Evolutionary conservation across 2,888 invertebrate species (phyloP).

Genomic region (Seira musarum): DNA sequence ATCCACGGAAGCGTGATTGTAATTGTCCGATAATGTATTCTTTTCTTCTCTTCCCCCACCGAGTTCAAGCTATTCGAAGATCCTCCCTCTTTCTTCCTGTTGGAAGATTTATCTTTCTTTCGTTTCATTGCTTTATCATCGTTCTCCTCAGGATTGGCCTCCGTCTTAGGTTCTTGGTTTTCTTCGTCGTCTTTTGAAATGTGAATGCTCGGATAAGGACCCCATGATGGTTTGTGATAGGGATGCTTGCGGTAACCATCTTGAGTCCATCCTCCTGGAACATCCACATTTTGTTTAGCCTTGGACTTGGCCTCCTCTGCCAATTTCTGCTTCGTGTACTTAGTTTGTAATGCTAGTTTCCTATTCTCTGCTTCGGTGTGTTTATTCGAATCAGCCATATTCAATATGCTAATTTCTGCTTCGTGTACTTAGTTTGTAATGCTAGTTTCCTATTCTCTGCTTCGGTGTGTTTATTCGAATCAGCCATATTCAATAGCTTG

Average conservation of each 20-base stretch:
- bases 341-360: neutral
- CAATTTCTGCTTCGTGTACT: neutral
- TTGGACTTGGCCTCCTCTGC: neutral
- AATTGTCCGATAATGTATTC: slow-evolving; percentile 26
- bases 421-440: neutral
- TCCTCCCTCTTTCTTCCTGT: too few species aligned
- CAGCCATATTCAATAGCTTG: too few species aligned
- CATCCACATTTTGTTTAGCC: neutral
- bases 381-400: too few species aligned
- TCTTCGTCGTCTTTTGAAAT: slow-evolving; percentile 7
- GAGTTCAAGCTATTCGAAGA: slow-evolving; percentile 14
- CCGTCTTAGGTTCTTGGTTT: neutral
- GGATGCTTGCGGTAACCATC: slow-evolving; percentile 30
- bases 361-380: too few species aligned
- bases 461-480: too few species aligned
- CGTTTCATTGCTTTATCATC: slow-evolving; percentile 22
- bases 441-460: too few species aligned
- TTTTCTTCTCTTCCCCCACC: neutral
- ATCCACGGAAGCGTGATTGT: slow-evolving; percentile 23
- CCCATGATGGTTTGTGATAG: slow-evolving; percentile 33
- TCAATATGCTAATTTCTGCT: neutral
- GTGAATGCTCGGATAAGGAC: slow-evolving; percentile 27
- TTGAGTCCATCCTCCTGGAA: neutral
- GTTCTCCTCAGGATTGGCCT: neutral
- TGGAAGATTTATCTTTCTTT: too few species aligned